Evolutionary conservation across 2,797 vertebrate species (phyloP), one percentile per base, ranked within the genome.

Genomic region (Ceyx erithaca): DNA sequence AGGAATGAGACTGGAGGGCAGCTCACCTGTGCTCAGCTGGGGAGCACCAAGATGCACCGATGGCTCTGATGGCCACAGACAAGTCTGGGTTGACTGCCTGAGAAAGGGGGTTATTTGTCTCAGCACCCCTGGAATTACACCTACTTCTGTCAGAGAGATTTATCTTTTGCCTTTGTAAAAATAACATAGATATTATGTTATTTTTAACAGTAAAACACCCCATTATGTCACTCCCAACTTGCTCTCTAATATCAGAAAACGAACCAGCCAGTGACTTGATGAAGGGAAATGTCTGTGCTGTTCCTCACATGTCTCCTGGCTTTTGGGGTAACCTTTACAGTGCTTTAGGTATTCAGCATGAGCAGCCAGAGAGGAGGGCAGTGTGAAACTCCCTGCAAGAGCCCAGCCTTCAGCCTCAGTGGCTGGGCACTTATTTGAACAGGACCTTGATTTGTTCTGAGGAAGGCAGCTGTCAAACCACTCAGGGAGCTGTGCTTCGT

Each of bases 1-100:
- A 10, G n/a, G 45, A 22, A 17, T 6, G 25, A 67, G 40, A 4
- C 9, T 33, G 52, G 35, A 69, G 46, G 22, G 17, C 48, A 67
- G 31, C 54, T 71, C 12, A 13, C 5, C 63, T 22, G 14, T 2
- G 21, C 40, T 17, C 43, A 45, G 64, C 54, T 30, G n/a, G 62
- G 58, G 31, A 64, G 55, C 25, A 18, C 16, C 0, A 0, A 13
- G 52, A 4, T 0, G 2, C 15, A 66, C 35, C 6, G 19, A 2
- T 3, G 49, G 13, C 11, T 17, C 31, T 62, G 49, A 30, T 46
- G 64, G 59, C 7, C 45, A 46, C 31, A 40, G 31, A 2, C 52
- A 30, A 13, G 5, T 28, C 59, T 55, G 71, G 21, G 30, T 55
- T 17, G 1, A 3, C 33, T 41, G 54, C 25, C 45, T 35, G 54